Base-by-base conservation (phyloP, 2,797 vertebrate genomes). In the Peromyscus melanophrys region DNA sequence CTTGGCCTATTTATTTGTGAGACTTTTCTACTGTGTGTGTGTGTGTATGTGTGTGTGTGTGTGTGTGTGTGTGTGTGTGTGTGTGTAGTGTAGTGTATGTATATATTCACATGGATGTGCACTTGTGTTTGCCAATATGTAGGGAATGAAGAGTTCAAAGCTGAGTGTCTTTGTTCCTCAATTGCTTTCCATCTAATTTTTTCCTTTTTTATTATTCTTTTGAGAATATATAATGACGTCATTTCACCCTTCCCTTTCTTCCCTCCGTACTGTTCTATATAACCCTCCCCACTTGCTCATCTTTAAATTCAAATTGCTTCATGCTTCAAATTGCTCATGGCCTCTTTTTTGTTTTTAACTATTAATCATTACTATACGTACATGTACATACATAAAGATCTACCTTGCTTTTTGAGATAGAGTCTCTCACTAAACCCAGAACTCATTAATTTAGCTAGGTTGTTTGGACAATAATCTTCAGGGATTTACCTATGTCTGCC, bases 1-100 rank as follows among this genome's bases (percentile, higher is more conserved):
- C 1, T 17, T 59, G 52, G 23, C 31, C 59, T 9, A 21, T 93
- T 82, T 95, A 85, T 67, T 97, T 94, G 7, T 69, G 85, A 71
- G 40, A 73, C 16, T 71, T 69, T 29, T 67, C 43, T 85, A n/a
- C 40, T 37, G 21, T 67, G 59, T 85, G 29, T 67, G 29, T 52
- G 65, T 71, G 6, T 55, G 25, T 71, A 11, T 86, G 31, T 86
- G 43, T 71, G 19, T 86, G 46, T 52, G 83, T 67, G 19, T 83
- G 69, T 46, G 27, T 69, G 19, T 86, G 21, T 69, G 6, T 69
- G 11, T 69, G 34, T 52, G 84, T 37, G 31, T 55, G n/a, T n/a
- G n/a, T n/a, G n/a, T n/a, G n/a, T n/a, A n/a, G n/a, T n/a, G 21
- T 52, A 31, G 4, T 61, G 1, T 61, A 31, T 75, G 11, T 43